phyloP scores from a whole-genome alignment of 2,797 vertebrate genomes.

The Diglossa cyanea region DNA sequence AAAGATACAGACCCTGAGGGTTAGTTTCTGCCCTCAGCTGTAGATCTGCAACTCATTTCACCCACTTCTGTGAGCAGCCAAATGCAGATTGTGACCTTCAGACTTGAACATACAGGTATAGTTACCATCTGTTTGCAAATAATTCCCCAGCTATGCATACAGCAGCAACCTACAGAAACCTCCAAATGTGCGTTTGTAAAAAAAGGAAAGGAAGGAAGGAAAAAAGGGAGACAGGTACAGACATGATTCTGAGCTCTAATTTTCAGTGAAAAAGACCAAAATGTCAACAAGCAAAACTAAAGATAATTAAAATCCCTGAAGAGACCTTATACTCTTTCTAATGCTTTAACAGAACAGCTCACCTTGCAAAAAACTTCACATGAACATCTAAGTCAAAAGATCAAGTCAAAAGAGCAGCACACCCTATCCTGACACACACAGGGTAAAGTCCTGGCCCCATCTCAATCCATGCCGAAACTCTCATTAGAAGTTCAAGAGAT shows the following conservation, averaged over 20 bases:
- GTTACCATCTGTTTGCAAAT: neutral
- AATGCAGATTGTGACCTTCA: constrained; percentile 18
- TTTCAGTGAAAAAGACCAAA: neutral
- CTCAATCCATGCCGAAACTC: neutral
- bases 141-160: neutral
- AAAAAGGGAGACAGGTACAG: neutral
- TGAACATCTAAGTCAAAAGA: neutral
- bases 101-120: neutral
- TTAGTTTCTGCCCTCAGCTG: constrained; percentile 20
- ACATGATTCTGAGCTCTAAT: neutral
- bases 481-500: neutral
- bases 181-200: neutral
- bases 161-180: neutral
- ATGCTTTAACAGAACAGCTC: constrained; percentile 6
- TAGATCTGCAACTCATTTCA: neutral
- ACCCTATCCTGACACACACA: neutral
- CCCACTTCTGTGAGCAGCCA: neutral
- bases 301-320: constrained; percentile 54
- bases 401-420: constrained; percentile 14
- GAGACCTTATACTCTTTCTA: constrained; percentile 3
- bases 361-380: neutral
- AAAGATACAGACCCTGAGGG: neutral
- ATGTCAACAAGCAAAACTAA: constrained; percentile 1
- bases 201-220: neutral
- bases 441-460: neutral